phyloP scores from a whole-genome alignment of 2,888 invertebrate species.

The Leucophenga montana region DNA sequence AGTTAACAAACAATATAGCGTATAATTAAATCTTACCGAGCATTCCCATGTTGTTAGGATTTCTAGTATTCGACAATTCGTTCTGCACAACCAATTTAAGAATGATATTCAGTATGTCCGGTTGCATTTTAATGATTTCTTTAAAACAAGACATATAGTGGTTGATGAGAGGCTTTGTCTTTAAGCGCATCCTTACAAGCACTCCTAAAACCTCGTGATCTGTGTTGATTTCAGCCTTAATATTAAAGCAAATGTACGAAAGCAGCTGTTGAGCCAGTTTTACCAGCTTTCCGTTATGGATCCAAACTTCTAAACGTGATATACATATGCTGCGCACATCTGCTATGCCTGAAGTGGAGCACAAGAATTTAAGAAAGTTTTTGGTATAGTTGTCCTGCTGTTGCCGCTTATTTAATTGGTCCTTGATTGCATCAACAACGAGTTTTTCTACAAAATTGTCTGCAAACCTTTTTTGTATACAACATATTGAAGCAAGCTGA shows the following conservation, averaged over 20 bases:
- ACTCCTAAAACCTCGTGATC: conserved; percentile 87
- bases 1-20: not conserved
- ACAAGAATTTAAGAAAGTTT: conserved; percentile 88
- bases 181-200: conserved; percentile 91
- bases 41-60: conserved; percentile 96
- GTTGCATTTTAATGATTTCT: conserved; percentile 89
- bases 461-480: conserved; percentile 76
- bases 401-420: conserved; percentile 88
- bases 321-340: conserved; percentile 77
- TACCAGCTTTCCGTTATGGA: conserved; percentile 95
- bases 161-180: conserved; percentile 93
- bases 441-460: conserved; percentile 78
- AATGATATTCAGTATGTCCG: conserved; percentile 87
- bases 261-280: conserved; percentile 93
- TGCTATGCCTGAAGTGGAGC: conserved; percentile 88
- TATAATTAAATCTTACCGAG: conserved; percentile 73
- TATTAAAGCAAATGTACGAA: conserved; percentile 92
- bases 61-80: conserved; percentile 91
- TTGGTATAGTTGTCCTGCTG: conserved; percentile 90
- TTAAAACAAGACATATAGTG: conserved; percentile 92
- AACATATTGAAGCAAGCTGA: conserved; percentile 73
- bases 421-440: conserved; percentile 89
- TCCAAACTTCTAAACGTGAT: conserved; percentile 89
- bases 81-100: conserved; percentile 95
- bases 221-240: conserved; percentile 79